phyloP scores from a whole-genome alignment of 2,113 vertebrate species.

The Erythrocercus mccallii region DNA sequence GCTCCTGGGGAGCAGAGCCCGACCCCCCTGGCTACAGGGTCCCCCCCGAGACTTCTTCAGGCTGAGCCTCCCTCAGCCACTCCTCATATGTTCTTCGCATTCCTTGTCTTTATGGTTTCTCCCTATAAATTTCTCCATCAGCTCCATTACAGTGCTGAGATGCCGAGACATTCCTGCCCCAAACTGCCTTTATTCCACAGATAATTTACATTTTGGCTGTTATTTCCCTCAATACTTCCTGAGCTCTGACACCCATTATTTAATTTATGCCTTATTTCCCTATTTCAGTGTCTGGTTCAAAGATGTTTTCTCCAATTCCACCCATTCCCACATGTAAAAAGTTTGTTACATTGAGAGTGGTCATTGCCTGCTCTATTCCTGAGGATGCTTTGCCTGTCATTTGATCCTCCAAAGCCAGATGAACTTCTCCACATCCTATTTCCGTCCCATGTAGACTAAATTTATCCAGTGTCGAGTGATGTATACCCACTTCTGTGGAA shows the following conservation, averaged over 20 bases:
- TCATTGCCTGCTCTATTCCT: not conserved
- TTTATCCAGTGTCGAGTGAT: not conserved
- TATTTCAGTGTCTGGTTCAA: not conserved
- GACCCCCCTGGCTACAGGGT: fast-evolving
- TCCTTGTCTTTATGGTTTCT: not conserved
- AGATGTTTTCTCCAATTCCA: fast-evolving
- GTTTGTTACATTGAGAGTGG: too few species aligned
- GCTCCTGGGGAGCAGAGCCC: not conserved
- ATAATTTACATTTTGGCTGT: not conserved
- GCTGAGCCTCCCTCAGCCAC: not conserved
- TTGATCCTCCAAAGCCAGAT: constrained; percentile 20
- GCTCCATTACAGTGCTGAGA: not conserved
- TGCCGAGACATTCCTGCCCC: not conserved
- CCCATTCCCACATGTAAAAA: fast-evolving
- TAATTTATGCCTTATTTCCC: not conserved
- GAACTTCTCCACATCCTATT: not conserved
- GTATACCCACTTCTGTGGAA: not conserved
- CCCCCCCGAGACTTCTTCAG: not conserved
- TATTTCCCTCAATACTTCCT: not conserved
- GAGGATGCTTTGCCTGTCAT: constrained; percentile 12
- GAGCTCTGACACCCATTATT: not conserved
- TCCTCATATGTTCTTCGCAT: not conserved
- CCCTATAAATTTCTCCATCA: not conserved
- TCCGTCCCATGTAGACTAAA: not conserved
- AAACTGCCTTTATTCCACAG: not conserved